These are phyloP conservation scores for Coleophora flavipennella DNA, from an alignment of 2,888 invertebrate genomes.

Conservation along the genomic window DNA sequence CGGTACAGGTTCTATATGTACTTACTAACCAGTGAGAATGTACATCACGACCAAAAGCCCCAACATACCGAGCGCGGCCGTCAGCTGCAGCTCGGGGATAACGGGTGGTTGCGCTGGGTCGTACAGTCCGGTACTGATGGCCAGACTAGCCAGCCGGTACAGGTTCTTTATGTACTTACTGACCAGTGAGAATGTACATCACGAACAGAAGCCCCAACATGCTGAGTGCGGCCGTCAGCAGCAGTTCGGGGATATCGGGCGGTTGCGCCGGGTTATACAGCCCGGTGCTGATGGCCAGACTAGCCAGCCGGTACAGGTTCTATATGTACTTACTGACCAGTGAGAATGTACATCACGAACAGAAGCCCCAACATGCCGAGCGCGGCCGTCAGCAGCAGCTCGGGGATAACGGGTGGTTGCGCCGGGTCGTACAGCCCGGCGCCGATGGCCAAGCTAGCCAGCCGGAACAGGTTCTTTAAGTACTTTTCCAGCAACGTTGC, in stretches of 20 bases:
- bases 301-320: conserved; percentile 32
- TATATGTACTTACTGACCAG: conserved; percentile 27
- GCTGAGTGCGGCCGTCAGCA: conserved; percentile 27
- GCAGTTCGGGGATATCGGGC: conserved; percentile 26
- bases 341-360: too few species aligned
- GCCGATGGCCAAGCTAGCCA: conserved; percentile 33
- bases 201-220: too few species aligned
- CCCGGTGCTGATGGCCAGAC: conserved; percentile 35
- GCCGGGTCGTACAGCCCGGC: conserved; percentile 29
- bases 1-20: conserved; percentile 37
- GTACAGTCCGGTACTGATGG: conserved; percentile 35
- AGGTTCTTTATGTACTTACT: conserved; percentile 35
- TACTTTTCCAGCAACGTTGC: conserved; percentile 15
- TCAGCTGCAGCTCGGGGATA: conserved; percentile 27
- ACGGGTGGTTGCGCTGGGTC: conserved; percentile 24
- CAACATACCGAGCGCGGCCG: conserved; percentile 24
- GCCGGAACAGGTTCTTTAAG: conserved; percentile 32
- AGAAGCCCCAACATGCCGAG: too few species aligned
- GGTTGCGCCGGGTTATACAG: conserved; percentile 25
- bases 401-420: conserved; percentile 24
- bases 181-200: too few species aligned
- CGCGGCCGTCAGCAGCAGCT: conserved; percentile 26
- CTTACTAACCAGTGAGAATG: conserved; percentile 27
- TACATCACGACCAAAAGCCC: too few species aligned
- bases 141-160: conserved; percentile 30